Evolutionary conservation across 2,888 invertebrate genomes (phyloP).

Genomic region (Platypus cylindrus): DNA sequence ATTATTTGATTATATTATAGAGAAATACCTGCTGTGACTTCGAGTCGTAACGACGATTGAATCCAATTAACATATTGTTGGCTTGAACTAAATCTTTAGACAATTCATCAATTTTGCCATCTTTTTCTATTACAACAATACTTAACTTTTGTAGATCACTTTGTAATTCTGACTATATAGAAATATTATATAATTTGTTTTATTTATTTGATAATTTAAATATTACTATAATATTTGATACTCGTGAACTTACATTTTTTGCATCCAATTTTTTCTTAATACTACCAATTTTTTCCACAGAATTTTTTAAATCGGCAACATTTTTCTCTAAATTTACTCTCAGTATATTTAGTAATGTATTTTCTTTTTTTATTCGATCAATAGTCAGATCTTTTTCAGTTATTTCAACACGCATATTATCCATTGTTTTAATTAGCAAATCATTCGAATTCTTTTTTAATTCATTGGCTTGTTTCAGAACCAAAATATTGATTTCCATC

Average conservation of each 20-base stretch:
- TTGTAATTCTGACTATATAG: conserved; percentile 28
- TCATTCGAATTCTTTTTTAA: conserved; percentile 23
- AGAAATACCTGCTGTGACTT: conserved; percentile 25
- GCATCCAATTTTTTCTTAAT: conserved; percentile 20
- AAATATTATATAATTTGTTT: conserved; percentile 4
- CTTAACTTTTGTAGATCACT: conserved; percentile 30
- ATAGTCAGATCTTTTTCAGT: conserved; percentile 21
- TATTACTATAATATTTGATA: conserved; percentile 1
- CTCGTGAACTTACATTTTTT: conserved; percentile 27
- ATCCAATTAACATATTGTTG: conserved; percentile 32
- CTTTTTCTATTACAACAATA: conserved; percentile 29
- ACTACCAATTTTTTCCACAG: conserved; percentile 17
- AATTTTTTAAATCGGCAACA: conserved; percentile 19
- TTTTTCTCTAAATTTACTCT: conserved; percentile 21
- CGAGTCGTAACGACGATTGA: conserved; percentile 30
- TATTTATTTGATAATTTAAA: conserved; percentile 1
- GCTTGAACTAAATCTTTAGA: conserved; percentile 33
- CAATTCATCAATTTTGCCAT: conserved; percentile 29
- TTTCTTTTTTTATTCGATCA: conserved; percentile 25
- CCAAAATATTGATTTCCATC: conserved; percentile 8
- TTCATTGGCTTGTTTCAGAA: conserved; percentile 11
- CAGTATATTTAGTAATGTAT: conserved; percentile 19
- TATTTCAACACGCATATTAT: conserved; percentile 26
- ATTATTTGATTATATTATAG: not conserved
- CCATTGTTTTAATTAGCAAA: conserved; percentile 24